These are phyloP conservation scores for Trochalopteron elliotii DNA, from an alignment of 2,113 vertebrate genomes.

Conservation along the genomic window DNA sequence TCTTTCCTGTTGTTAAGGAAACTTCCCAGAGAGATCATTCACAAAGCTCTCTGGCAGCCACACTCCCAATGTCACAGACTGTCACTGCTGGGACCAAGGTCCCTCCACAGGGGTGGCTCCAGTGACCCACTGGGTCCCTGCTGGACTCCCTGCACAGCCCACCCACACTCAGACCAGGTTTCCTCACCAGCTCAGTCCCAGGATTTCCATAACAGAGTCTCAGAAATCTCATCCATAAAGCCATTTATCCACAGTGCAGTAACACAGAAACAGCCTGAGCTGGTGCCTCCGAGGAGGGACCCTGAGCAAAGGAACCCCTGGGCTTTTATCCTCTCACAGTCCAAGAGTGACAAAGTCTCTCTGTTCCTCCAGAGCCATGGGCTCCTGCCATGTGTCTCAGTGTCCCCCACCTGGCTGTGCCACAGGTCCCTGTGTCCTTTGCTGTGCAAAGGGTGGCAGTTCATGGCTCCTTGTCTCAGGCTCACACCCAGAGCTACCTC, in stretches of 20 bases:
- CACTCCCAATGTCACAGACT: neutral
- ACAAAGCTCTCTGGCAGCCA: rapidly evolving
- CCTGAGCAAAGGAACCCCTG: neutral
- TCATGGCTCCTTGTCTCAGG: neutral
- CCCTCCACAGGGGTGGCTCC: neutral
- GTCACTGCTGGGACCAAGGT: neutral
- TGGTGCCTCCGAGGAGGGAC: neutral
- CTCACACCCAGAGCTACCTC: rapidly evolving
- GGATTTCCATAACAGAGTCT: neutral
- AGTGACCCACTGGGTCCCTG: neutral
- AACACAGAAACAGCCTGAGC: neutral
- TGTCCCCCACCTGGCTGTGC: neutral
- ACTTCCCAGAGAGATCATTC: neutral
- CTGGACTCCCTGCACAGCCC: neutral
- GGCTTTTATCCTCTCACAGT: rapidly evolving
- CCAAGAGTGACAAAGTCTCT: rapidly evolving
- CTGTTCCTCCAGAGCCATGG: rapidly evolving
- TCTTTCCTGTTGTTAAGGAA: neutral
- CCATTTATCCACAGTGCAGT: neutral
- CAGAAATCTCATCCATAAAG: rapidly evolving
- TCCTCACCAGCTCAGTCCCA: rapidly evolving
- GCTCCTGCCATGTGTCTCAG: rapidly evolving
- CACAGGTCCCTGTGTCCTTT: neutral
- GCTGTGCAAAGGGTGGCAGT: neutral
- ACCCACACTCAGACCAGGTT: neutral